A percentile compares a stretch with the other conserved stretches of the same genome.
Conservation (phyloP, 2,888 invertebrate genomes). For the Antheraea assamensis region DNA sequence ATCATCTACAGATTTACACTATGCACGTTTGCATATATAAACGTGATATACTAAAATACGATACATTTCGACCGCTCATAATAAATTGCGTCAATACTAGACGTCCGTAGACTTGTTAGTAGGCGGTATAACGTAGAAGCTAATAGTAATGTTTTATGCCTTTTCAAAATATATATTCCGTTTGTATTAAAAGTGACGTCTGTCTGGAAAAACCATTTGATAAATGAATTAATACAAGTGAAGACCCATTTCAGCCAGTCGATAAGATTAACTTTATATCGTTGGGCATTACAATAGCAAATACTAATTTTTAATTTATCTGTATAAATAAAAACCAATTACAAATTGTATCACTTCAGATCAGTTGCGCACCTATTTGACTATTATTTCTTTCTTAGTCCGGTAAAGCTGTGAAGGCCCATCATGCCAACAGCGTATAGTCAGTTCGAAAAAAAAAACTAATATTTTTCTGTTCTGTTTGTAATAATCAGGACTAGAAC, state of each 20-base stretch:
- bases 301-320: no score
- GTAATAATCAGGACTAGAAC: no score
- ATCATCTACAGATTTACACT: conserved; percentile 17
- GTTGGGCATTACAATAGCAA: no score
- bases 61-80: conserved; percentile 17
- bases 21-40: conserved; percentile 7
- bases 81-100: conserved; percentile 20
- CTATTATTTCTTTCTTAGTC: no score
- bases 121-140: conserved; percentile 10
- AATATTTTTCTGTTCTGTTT: no score
- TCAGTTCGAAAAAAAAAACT: no score
- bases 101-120: conserved; percentile 14
- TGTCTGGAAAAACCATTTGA: not conserved
- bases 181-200: conserved; percentile 25
- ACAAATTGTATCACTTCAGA: no score
- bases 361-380: no score
- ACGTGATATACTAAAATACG: conserved; percentile 21
- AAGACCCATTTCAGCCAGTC: not conserved
- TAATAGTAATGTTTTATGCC: conserved; percentile 3
- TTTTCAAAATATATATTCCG: not conserved
- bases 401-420: no score
- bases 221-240: not conserved
- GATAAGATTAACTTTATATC: no score
- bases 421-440: no score
- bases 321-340: no score